Percentiles rank a stretch among this genome's conserved stretches.
phyloP scores from a whole-genome alignment of 2,888 invertebrate genomes.

The Drymonia ruficornis region DNA sequence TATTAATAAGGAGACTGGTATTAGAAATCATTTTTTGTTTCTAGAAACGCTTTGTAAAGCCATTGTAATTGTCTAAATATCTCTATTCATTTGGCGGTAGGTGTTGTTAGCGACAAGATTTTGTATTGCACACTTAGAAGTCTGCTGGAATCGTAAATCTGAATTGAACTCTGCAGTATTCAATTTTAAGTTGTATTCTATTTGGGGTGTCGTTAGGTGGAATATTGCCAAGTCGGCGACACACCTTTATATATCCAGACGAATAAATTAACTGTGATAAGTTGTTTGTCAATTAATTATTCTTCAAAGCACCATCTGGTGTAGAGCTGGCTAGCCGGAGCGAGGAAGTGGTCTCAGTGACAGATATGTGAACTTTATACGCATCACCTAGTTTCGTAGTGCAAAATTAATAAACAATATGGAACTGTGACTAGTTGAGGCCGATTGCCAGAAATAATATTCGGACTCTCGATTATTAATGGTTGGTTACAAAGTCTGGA shows the following conservation, averaged over 20 bases:
- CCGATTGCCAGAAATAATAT: not conserved
- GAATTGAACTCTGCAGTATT: conserved; percentile 36
- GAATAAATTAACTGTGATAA: conserved; percentile 84
- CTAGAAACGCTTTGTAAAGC: no score
- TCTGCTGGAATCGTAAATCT: conserved; percentile 20
- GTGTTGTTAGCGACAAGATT: conserved; percentile 58
- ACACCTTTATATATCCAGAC: conserved; percentile 77
- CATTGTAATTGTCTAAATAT: no score
- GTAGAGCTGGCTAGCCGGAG: conserved; percentile 46
- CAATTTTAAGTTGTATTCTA: conserved; percentile 39
- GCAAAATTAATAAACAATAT: conserved; percentile 28
- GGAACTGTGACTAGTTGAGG: not conserved
- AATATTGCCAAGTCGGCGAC: conserved; percentile 77
- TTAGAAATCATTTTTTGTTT: no score
- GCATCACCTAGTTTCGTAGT: conserved; percentile 22
- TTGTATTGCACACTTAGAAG: conserved; percentile 56
- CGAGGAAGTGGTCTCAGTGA: conserved; percentile 66
- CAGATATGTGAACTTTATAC: conserved; percentile 47
- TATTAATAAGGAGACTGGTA: no score
- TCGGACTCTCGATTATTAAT: not conserved
- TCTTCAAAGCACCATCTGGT: conserved; percentile 84
- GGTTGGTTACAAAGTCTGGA: not conserved
- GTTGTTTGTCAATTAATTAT: conserved; percentile 84
- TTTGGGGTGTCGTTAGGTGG: conserved; percentile 47
- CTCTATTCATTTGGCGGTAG: no score